These are phyloP conservation scores for Malaclemys terrapin DNA, from an alignment of 2,113 vertebrate genomes.

Conservation along the genomic window DNA sequence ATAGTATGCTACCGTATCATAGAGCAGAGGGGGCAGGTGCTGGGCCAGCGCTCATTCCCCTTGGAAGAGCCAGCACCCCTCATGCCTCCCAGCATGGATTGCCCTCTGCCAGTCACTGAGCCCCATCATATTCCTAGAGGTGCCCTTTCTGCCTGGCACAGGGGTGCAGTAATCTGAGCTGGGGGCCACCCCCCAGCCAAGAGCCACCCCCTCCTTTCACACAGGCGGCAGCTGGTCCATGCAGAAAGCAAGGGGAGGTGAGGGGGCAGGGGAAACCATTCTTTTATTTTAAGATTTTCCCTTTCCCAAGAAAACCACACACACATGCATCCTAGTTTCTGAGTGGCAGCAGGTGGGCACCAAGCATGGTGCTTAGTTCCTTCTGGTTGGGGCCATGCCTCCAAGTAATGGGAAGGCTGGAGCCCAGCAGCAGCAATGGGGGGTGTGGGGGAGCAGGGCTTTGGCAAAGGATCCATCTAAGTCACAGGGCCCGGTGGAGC, in stretches of 20 bases:
- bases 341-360: slow-evolving; percentile 21
- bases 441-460: not conserved
- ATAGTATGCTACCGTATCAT: not conserved
- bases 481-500: not conserved
- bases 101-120: not conserved
- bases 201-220: not conserved
- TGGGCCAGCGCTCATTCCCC: not conserved
- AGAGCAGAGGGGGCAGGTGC: not conserved
- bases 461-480: not conserved
- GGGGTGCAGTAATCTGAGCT: no score
- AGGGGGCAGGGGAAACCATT: not conserved
- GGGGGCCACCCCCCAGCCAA: not conserved
- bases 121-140: no score
- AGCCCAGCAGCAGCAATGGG: not conserved
- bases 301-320: not conserved
- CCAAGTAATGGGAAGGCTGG: not conserved
- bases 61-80: no score
- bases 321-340: not conserved
- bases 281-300: not conserved
- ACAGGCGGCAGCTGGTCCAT: not conserved
- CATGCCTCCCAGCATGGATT: not conserved
- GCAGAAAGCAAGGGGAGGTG: not conserved
- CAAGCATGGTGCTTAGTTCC: not conserved
- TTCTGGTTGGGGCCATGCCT: slow-evolving; percentile 3
- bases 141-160: no score